These are phyloP conservation scores for Alitta virens DNA, from an alignment of 2,888 invertebrate species.

Conservation along the genomic window DNA sequence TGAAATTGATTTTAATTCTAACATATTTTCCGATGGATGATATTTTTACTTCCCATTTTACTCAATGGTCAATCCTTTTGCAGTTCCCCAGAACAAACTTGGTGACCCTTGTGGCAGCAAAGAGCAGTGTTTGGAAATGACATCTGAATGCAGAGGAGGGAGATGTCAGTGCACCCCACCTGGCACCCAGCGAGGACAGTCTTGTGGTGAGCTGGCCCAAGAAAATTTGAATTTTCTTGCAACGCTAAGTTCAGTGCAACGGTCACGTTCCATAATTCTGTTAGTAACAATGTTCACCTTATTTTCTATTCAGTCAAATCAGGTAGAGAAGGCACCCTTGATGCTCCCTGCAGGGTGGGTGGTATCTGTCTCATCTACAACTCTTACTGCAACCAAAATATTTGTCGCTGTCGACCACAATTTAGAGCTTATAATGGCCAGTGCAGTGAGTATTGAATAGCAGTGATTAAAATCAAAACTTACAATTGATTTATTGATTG, in stretches of 20 bases:
- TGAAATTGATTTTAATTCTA: no score
- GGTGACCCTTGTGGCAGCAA: slow-evolving; percentile 14
- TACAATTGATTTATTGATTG: no score
- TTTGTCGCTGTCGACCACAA: slow-evolving; percentile 24
- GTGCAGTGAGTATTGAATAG: slow-evolving; percentile 19
- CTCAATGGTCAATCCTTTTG: not conserved
- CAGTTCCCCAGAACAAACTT: slow-evolving; percentile 23
- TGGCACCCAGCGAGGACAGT: not conserved
- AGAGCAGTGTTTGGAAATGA: slow-evolving; percentile 22
- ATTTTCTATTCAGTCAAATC: not conserved
- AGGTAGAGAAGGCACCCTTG: slow-evolving; percentile 22
- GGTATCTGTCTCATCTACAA: slow-evolving; percentile 16
- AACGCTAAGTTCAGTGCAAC: no score
- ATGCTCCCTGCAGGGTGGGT: slow-evolving; percentile 19
- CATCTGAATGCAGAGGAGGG: slow-evolving; percentile 17
- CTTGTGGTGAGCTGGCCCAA: not conserved
- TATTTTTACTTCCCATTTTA: no score
- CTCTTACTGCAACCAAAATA: slow-evolving; percentile 24
- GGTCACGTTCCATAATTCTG: no score
- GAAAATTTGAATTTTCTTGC: no score
- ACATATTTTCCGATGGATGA: no score
- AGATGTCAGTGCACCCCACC: slow-evolving; percentile 18
- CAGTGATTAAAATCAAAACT: no score
- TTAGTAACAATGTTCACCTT: no score
- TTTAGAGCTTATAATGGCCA: slow-evolving; percentile 19